Evolutionary conservation across 2,797 vertebrate species (phyloP), one percentile per base, ranked within the genome.

Genomic region (Galaxias olidus): DNA sequence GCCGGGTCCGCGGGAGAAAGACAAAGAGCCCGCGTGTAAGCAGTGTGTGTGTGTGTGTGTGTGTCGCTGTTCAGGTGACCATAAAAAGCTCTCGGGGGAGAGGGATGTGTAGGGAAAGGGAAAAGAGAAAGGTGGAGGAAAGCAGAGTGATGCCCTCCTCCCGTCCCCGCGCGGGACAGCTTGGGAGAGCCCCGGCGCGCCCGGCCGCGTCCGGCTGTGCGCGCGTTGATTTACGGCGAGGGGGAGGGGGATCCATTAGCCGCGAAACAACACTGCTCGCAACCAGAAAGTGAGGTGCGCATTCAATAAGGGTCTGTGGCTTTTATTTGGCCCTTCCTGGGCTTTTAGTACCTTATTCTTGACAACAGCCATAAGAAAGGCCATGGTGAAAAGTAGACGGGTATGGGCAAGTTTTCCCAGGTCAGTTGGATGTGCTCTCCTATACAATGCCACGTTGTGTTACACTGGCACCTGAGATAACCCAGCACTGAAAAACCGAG

Each of bases 211-310:
- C 63, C 75, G 69, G 53, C 52, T 60, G 65, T 72, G 68, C 66
- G 63, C 60, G 47, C 49, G 66, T 56, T 82, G 84, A 91, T 88
- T 87, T 88, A 89, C 70, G 1, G 73, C 76, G 78, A 64, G 45
- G 66, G 72, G 67, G 71, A 72, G 79, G 71, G 71, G 81, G 73
- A 81, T 82, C 86, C 76, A 87, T 91, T 89, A 84, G 75, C 75
- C 76, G 82, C 73, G 75, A 85, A 86, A 85, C 84, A 85, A 80
- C 82, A 82, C 81, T 77, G 66, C 73, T 74, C 77, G 82, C 71
- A 75, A 81, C 75, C 72, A 83, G 65, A 69, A 84, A 81, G 79
- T 88, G 86, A 89, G 89, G 88, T 87, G 87, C 86, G 77, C 69
- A 83, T 87, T 87, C 84, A 84, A 84, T 87, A 87, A 85, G 75